These are phyloP conservation scores for Tinamus major DNA, from an alignment of 2,797 vertebrate genomes.

Conservation along the genomic window DNA sequence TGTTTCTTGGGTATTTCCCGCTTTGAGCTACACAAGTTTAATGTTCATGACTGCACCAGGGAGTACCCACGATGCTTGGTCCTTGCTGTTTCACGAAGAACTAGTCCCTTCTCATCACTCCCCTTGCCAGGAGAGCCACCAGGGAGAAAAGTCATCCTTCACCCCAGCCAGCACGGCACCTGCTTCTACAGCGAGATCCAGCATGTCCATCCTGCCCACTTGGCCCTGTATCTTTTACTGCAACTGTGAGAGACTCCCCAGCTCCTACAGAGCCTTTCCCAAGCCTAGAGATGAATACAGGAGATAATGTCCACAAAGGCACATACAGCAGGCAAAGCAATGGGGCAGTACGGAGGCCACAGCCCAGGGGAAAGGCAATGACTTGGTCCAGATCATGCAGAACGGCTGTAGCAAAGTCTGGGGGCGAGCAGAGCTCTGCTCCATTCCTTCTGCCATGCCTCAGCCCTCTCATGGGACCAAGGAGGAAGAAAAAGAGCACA, in stretches of 20 bases:
- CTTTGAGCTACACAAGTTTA: neutral
- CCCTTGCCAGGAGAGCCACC: neutral
- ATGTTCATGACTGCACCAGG: neutral
- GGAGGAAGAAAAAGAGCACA: slow-evolving; percentile 16
- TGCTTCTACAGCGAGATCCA: neutral
- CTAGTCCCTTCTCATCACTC: rapidly evolving
- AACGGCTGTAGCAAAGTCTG: neutral
- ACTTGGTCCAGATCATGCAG: neutral
- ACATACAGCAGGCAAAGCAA: neutral
- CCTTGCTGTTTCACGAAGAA: neutral
- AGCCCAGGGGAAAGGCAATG: neutral
- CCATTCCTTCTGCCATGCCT: neutral
- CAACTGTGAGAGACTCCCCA: neutral
- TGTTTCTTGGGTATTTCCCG: neutral
- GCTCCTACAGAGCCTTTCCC: rapidly evolving
- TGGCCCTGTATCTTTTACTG: rapidly evolving
- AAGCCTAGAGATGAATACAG: rapidly evolving
- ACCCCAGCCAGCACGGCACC: neutral
- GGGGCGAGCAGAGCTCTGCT: neutral
- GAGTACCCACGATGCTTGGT: rapidly evolving
- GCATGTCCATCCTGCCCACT: neutral
- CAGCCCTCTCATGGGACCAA: neutral
- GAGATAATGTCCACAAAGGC: neutral
- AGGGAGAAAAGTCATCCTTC: neutral
- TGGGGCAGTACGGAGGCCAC: neutral